Evolutionary conservation across 2,113 vertebrate genomes (phyloP).

Genomic region (Halcyon senegalensis): DNA sequence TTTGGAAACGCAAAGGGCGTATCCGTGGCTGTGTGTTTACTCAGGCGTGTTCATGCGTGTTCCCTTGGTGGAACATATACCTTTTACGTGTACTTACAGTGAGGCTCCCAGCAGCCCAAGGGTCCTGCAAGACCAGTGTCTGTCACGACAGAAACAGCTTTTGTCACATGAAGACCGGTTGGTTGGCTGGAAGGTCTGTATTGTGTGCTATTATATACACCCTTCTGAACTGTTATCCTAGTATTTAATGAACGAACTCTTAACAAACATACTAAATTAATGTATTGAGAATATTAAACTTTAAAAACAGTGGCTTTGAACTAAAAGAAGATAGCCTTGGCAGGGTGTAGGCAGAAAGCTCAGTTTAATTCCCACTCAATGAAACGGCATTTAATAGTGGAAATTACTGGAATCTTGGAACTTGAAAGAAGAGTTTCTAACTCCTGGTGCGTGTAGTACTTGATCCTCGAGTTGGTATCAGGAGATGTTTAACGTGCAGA

Average conservation of each 20-base stretch:
- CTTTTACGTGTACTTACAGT: fast-evolving
- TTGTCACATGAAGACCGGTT: fast-evolving
- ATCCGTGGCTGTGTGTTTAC: not conserved
- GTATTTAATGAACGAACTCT: not conserved
- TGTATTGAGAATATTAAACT: not conserved
- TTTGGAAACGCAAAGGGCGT: not conserved
- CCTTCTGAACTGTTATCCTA: not conserved
- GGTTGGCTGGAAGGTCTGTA: not conserved
- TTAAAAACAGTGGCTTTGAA: not conserved
- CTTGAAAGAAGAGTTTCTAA: not conserved
- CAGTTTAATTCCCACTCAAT: not conserved
- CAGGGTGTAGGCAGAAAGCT: not conserved
- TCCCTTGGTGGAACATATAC: fast-evolving
- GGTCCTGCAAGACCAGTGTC: fast-evolving
- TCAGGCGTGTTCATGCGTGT: not conserved
- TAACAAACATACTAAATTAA: not conserved
- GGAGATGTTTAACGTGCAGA: not conserved
- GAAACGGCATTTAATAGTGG: not conserved
- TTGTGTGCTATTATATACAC: not conserved
- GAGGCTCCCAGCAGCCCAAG: not conserved
- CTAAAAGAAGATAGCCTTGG: not conserved
- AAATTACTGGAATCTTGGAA: not conserved
- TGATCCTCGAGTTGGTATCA: not conserved
- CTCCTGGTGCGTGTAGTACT: not conserved
- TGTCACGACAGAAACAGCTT: fast-evolving